phyloP scores from a whole-genome alignment of 2,113 vertebrate species.

The Caracal caracal region DNA sequence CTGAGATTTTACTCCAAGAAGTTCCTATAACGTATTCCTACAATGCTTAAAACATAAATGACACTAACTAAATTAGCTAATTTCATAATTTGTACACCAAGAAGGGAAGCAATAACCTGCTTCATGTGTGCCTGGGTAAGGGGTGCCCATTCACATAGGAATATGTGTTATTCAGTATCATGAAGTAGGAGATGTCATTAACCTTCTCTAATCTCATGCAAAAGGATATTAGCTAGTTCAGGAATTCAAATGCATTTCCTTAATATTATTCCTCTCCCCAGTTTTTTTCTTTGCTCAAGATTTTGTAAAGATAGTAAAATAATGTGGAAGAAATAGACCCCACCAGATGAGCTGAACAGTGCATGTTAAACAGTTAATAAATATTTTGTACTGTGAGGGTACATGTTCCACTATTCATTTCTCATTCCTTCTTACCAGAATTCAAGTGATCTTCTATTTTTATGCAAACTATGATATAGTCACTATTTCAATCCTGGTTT shows the following conservation, averaged over 20 bases:
- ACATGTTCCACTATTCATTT: background rate
- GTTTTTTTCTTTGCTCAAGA: background rate
- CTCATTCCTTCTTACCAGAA: background rate
- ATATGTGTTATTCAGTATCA: background rate
- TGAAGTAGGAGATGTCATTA: background rate
- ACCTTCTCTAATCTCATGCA: background rate
- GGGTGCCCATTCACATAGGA: background rate
- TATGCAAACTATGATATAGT: background rate
- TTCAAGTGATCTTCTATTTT: background rate
- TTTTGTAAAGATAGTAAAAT: background rate
- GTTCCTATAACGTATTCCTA: background rate
- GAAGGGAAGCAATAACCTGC: background rate
- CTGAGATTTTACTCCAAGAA: background rate
- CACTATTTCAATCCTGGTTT: background rate
- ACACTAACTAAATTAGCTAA: background rate
- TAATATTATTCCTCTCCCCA: background rate
- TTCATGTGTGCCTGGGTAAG: background rate
- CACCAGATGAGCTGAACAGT: background rate
- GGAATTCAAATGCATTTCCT: background rate
- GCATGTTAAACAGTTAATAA: background rate
- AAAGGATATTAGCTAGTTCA: background rate
- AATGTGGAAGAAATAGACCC: background rate
- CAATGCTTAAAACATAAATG: background rate
- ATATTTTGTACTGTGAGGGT: background rate
- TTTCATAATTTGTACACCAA: background rate